Percentiles rank a stretch among this genome's conserved stretches.
These are phyloP conservation scores for Ceratoteleas bidentatus DNA, from an alignment of 1,140 invertebrate species.

Conservation along the genomic window DNA sequence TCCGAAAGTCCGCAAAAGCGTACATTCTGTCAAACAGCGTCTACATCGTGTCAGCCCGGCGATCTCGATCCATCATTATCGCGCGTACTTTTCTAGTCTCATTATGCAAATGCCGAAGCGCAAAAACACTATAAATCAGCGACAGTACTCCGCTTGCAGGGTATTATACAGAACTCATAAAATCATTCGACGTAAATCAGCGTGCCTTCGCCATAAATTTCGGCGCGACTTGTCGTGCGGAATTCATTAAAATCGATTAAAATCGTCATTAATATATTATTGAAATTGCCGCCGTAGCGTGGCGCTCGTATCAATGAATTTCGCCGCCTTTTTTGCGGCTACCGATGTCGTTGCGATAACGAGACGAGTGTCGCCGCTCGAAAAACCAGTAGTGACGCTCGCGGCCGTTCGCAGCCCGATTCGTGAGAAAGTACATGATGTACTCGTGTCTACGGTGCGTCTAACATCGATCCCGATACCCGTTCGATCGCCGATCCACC, in stretches of 20 bases:
- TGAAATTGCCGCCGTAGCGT: constrained; percentile 18
- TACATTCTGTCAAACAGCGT: not conserved
- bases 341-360: constrained; percentile 43
- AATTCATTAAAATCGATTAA: constrained; percentile 23
- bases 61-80: constrained; percentile 22
- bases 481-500: constrained; percentile 39
- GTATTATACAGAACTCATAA: not conserved
- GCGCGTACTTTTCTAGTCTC: constrained; percentile 2
- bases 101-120: constrained; percentile 13
- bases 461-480: constrained; percentile 52
- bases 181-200: constrained; percentile 14
- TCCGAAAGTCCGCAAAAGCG: not conserved
- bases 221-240: constrained; percentile 1
- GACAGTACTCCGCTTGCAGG: not conserved
- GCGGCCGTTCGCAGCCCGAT: constrained; percentile 44
- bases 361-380: constrained; percentile 35
- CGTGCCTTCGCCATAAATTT: constrained; percentile 14
- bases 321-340: constrained; percentile 15
- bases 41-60: not conserved
- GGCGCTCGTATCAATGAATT: constrained; percentile 41
- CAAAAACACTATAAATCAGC: constrained; percentile 2
- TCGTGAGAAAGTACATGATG: constrained; percentile 66
- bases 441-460: constrained; percentile 53
- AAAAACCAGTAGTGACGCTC: constrained; percentile 64
- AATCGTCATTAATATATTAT: constrained; percentile 17